Conservation (phyloP, 2,888 invertebrate genomes). For the Ennomos fuscantarius region DNA sequence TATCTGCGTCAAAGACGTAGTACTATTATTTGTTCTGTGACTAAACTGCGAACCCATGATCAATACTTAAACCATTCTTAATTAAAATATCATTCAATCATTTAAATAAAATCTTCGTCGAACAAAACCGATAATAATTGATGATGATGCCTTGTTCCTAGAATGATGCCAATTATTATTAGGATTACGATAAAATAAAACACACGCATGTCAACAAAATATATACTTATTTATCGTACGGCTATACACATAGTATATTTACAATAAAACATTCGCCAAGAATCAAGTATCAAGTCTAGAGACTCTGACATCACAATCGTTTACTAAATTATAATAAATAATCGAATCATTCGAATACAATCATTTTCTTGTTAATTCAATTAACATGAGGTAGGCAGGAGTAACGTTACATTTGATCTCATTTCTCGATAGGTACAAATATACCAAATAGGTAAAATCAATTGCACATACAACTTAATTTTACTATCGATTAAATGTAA, state of each 20-base stretch:
- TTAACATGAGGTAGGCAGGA: constrained; percentile 28
- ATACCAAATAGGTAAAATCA: too few species aligned
- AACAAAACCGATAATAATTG: too few species aligned
- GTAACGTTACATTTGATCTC: constrained; percentile 8
- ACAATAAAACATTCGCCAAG: constrained; percentile 44
- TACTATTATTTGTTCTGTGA: constrained; percentile 36
- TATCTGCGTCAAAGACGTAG: too few species aligned
- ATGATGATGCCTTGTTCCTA: too few species aligned
- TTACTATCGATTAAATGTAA: too few species aligned
- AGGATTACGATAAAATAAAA: constrained; percentile 53
- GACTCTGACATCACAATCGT: constrained; percentile 32
- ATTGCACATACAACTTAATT: too few species aligned
- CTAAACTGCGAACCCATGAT: constrained; percentile 1
- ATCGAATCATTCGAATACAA: constrained; percentile 23
- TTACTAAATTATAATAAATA: constrained; percentile 21
- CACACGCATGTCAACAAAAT: constrained; percentile 62
- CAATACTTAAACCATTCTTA: background rate
- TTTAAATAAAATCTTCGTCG: too few species aligned
- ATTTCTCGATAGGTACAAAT: background rate
- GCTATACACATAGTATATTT: constrained; percentile 55
- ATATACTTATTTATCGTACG: constrained; percentile 73
- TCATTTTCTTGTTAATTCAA: constrained; percentile 18
- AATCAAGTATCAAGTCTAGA: constrained; percentile 31
- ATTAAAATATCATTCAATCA: too few species aligned
- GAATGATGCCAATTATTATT: too few species aligned